Base-by-base conservation (phyloP, 2,797 vertebrate genomes). In the Pseudopleuronectes americanus region DNA sequence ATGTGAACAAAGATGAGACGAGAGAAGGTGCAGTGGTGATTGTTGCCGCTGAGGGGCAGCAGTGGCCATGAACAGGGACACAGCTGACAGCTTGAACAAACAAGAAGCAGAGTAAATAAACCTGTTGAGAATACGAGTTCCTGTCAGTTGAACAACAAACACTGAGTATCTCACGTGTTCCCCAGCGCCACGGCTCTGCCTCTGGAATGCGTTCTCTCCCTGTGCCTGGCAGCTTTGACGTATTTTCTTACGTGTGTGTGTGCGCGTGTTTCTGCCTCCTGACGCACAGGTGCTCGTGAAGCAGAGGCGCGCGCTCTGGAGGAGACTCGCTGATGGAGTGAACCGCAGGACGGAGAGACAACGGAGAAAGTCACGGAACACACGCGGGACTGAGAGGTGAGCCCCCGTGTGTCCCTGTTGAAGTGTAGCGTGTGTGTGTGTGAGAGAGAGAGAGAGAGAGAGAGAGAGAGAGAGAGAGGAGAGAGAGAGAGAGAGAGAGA, bases 271-370 rank as follows among this genome's bases (percentile, higher is more conserved):
- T 66, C 71, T 52, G 67, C 80, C 80, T 74, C 45, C 64, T 77
- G 64, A 59, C 77, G 70, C 68, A 49, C 81, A 86, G 86, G 86
- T 89, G 88, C 84, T 61, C 28, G 48, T 74, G 49, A 77, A 79
- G 65, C 36, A 38, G 36, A 38, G 45, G 74, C 57, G 16, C 26
- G 77, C 71, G 65, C 77, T 47, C 62, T 8, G 65, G 75, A 31
- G 71, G 65, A 66, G 56, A 68, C 17, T n/a, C 74, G 12, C 71
- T 12, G 57, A 78, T 78, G 84, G 73, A 85, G 7, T 31, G 54
- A 89, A 65, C 87, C 87, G 84, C 89, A 77, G 87, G 86, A 85
- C 86, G 87, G 86, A 81, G 59, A 81, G 55, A 72, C 52, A 52
- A 63, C 48, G 47, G 36, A 45, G 23, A 60, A 64, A 71, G 67